Percentiles rank a stretch among this genome's conserved stretches.
Evolutionary conservation across 2,113 vertebrate species (phyloP).

Genomic region (Scytalopus superciliaris): DNA sequence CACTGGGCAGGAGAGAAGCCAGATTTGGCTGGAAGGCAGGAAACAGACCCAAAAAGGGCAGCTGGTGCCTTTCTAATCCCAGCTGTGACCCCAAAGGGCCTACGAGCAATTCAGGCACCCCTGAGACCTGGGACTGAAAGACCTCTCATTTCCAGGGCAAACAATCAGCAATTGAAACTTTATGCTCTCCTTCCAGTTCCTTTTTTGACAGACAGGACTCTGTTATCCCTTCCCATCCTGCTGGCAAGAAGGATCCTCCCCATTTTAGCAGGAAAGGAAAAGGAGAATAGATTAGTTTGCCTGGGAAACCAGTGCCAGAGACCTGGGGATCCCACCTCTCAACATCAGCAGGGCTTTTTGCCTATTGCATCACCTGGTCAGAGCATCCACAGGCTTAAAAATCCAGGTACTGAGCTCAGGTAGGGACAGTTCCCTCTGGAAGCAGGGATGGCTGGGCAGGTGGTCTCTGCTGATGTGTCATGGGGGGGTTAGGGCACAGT

Average conservation of each 20-base stretch:
- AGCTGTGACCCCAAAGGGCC: neutral
- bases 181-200: neutral
- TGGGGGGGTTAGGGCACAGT: neutral
- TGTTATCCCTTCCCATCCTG: neutral
- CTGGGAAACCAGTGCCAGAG: slow-evolving; percentile 32
- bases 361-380: neutral
- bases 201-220: neutral
- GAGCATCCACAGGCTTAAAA: neutral
- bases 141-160: neutral
- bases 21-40: neutral
- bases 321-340: neutral
- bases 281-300: neutral
- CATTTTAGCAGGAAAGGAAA: neutral
- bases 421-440: neutral
- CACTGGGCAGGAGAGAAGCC: neutral
- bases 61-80: neutral
- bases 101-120: neutral
- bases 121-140: neutral
- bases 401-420: neutral
- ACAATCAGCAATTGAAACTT: neutral
- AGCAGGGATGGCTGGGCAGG: neutral
- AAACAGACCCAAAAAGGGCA: neutral
- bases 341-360: neutral
- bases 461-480: neutral
- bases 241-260: neutral